phyloP scores from a whole-genome alignment of 2,113 vertebrate species.

The Passer domesticus region DNA sequence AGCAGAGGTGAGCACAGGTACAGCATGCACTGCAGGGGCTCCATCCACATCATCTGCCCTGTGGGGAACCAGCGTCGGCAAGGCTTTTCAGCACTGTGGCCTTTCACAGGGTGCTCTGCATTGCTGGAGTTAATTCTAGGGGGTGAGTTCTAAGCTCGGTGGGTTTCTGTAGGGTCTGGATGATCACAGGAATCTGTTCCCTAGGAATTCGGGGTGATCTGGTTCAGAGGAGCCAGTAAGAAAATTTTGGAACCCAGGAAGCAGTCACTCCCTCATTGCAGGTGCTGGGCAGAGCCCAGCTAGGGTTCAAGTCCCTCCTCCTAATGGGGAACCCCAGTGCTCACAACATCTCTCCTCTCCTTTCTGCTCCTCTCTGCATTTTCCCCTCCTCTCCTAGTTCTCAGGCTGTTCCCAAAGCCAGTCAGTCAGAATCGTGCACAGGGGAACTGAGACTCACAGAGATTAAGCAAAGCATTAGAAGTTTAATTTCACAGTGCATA shows the following conservation, averaged over 20 bases:
- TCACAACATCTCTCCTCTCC: neutral
- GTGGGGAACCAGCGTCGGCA: neutral
- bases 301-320: neutral
- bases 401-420: neutral
- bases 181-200: neutral
- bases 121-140: neutral
- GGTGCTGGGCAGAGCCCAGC: neutral
- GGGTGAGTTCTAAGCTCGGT: neutral
- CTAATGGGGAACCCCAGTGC: neutral
- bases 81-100: neutral
- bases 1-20: constrained; percentile 83
- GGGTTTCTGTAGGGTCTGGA: neutral
- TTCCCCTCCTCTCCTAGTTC: neutral
- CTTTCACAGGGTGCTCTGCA: neutral
- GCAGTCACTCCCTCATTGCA: neutral
- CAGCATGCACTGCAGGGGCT: constrained; percentile 78
- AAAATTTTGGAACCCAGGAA: neutral
- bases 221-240: neutral
- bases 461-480: neutral
- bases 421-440: neutral
- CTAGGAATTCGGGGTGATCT: neutral
- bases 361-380: rapidly evolving
- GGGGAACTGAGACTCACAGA: neutral
- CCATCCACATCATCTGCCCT: constrained; percentile 88
- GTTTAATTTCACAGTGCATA: neutral